phyloP scores from a whole-genome alignment of 2,797 vertebrate species.

The Pagetopsis macropterus region DNA sequence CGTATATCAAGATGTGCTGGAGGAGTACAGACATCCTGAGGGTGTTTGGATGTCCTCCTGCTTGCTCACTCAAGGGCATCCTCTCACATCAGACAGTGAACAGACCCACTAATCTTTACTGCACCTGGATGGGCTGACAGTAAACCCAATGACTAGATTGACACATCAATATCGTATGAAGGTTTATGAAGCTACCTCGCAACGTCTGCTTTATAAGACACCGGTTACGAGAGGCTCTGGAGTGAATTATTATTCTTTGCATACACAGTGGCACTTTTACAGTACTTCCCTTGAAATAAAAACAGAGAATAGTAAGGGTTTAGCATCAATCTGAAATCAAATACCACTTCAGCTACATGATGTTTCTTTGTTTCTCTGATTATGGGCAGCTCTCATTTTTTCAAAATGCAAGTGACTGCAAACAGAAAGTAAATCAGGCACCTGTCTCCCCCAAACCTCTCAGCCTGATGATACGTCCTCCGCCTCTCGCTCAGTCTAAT shows the following conservation, averaged over 20 bases:
- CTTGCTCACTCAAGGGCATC: slow-evolving; percentile 76
- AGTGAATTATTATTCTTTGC: slow-evolving; percentile 38
- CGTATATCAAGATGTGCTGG: slow-evolving; percentile 63
- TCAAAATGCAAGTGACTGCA: background rate
- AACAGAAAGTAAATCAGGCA: slow-evolving; percentile 22
- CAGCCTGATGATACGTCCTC: slow-evolving; percentile 5
- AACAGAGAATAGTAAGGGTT: background rate
- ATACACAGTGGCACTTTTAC: slow-evolving; percentile 14
- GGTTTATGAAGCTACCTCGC: slow-evolving; percentile 67
- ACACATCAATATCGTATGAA: slow-evolving; percentile 77
- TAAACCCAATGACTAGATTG: slow-evolving; percentile 76
- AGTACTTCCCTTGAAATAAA: slow-evolving; percentile 5
- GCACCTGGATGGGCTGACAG: slow-evolving; percentile 76
- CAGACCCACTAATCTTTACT: slow-evolving; percentile 79
- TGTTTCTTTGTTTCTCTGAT: slow-evolving; percentile 12
- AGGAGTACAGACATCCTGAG: slow-evolving; percentile 54
- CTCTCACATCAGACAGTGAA: slow-evolving; percentile 68
- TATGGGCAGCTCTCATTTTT: background rate
- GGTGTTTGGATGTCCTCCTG: slow-evolving; percentile 69
- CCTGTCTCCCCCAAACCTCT: slow-evolving; percentile 24
- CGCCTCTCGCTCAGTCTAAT: slow-evolving; percentile 31
- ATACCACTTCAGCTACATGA: background rate
- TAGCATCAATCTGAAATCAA: background rate
- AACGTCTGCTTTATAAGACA: slow-evolving; percentile 45
- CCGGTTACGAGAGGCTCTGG: slow-evolving; percentile 31